These are phyloP conservation scores for Seira sanloemensis DNA, from an alignment of 2,888 invertebrate species.

Conservation along the genomic window DNA sequence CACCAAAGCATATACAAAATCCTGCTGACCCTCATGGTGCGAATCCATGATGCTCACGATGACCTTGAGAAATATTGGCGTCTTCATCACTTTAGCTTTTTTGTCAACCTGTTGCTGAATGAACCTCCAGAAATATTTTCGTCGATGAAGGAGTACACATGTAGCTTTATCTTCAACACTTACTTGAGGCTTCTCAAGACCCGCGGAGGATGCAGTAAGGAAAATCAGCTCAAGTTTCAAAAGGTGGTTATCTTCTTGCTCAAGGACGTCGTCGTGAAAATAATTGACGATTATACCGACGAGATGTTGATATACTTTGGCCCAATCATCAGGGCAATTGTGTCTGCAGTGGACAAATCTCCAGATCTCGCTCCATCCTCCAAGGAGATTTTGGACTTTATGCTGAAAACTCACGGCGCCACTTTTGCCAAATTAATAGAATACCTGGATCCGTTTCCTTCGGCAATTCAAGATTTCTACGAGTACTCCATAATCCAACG, in stretches of 20 bases:
- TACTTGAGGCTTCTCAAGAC: constrained; percentile 66
- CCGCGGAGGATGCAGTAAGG: neutral
- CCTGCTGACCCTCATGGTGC: constrained; percentile 48
- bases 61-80: constrained; percentile 65
- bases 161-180: constrained; percentile 66
- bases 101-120: constrained; percentile 62
- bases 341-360: constrained; percentile 76
- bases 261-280: constrained; percentile 29
- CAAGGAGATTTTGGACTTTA: constrained; percentile 77
- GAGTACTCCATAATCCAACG: constrained; percentile 61
- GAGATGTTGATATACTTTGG: constrained; percentile 78
- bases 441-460: constrained; percentile 79
- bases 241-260: constrained; percentile 36
- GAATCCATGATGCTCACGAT: constrained; percentile 69
- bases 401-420: constrained; percentile 78
- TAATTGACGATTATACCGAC: constrained; percentile 68
- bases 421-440: constrained; percentile 77
- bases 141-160: constrained; percentile 62
- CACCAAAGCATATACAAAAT: constrained; percentile 64
- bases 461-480: constrained; percentile 68
- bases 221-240: constrained; percentile 27
- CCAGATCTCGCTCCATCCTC: constrained; percentile 75
- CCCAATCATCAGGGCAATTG: constrained; percentile 79
- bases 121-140: constrained; percentile 57
- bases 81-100: constrained; percentile 70